These are phyloP conservation scores for Andrena dorsata DNA, from an alignment of 2,888 invertebrate species.

Conservation along the genomic window DNA sequence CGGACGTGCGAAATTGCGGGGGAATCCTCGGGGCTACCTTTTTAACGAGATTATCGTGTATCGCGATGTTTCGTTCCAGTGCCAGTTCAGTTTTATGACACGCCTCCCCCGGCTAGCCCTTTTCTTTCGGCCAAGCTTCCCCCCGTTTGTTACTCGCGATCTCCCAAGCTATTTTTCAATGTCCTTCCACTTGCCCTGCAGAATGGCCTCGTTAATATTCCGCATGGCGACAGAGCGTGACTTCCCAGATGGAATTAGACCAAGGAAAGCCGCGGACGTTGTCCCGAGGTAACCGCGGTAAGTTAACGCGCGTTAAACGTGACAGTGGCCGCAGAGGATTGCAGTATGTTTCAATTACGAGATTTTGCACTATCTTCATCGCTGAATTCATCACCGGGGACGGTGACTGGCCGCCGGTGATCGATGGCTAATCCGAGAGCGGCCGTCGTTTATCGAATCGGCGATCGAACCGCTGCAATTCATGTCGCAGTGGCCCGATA, in stretches of 20 bases:
- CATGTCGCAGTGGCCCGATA: slow-evolving; percentile 43
- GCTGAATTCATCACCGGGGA: slow-evolving; percentile 45
- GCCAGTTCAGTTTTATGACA: neutral
- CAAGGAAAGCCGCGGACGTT: neutral
- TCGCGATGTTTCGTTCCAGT: neutral
- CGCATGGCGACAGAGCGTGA: neutral
- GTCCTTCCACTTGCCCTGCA: neutral
- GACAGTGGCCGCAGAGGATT: neutral
- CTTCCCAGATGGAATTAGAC: neutral
- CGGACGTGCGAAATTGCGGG: neutral
- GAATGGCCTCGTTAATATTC: neutral
- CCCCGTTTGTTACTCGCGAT: neutral
- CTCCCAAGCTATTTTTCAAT: neutral
- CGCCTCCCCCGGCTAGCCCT: neutral
- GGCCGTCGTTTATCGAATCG: slow-evolving; percentile 60
- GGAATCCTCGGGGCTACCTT: neutral
- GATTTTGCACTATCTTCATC: slow-evolving; percentile 55
- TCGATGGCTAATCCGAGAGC: slow-evolving; percentile 53
- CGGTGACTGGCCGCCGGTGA: slow-evolving; percentile 41
- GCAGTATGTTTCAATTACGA: slow-evolving; percentile 56
- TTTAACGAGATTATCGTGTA: neutral
- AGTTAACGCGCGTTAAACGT: slow-evolving; percentile 4
- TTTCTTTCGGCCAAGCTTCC: neutral
- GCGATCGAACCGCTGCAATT: slow-evolving; percentile 59
- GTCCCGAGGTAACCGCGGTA: neutral